Base-by-base conservation (phyloP, 2,888 invertebrate species). In the Synergus laeviventris region DNA sequence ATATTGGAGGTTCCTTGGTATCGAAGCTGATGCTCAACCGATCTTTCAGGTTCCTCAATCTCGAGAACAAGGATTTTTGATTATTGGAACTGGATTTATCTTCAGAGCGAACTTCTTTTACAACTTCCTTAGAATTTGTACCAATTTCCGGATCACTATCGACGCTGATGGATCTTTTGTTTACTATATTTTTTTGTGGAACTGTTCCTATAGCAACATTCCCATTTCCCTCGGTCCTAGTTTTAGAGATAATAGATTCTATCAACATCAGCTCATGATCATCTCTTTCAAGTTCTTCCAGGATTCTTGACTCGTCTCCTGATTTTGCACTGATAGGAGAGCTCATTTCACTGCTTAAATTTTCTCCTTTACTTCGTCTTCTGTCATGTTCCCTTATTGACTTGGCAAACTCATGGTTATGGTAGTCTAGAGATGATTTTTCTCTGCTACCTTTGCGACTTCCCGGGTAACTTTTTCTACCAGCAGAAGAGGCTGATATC, bases 361-460 rank as follows among this genome's bases (percentile, higher is more conserved):
- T 87, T 60, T 91, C 90, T 1, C 88, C 88, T 8, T 86, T 84
- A 76, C 88, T 88, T 1, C 86, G 86, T 59, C 87, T 83, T 2
- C 91, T 89, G 56, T 92, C 91, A 85, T 92, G 92, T 38, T 92
- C 92, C 73, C 91, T 90, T 76, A 92, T 88, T 77, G 92, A 92
- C 79, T 91, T 91, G 12, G 91, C 91, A 59, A 93, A 86, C 75
- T 93, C 93, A 78, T 90, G 87, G 78, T 89, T 88, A 75, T 89
- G 87, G 78, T 90, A 89, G 77, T 90, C 90, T 70, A 91, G 78
- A 8, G 88, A 88, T 2, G 92, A 90, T 83, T 94, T 93, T 85
- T 95, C 95, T 21, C 94, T 91, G 80, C 94, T 94, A 11, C 94
- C 94, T 87, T 95, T 95, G 21, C 94, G 91, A 31, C 94, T 94